phyloP scores from a whole-genome alignment of 2,113 vertebrate species.

The Illadopsis cleaveri region DNA sequence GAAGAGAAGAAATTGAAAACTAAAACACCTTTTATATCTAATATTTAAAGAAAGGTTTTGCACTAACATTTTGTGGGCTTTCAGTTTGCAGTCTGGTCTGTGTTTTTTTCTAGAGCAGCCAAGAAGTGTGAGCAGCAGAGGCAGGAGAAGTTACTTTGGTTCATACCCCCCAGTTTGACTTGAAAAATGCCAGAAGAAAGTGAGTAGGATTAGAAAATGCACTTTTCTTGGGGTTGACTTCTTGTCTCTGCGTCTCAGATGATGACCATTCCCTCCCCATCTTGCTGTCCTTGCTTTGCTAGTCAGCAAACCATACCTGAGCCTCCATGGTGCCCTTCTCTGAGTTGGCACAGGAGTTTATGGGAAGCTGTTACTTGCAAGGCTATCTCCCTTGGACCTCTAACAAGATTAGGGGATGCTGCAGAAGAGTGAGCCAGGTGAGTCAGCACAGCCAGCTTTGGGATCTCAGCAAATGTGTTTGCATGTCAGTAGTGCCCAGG shows the following conservation, averaged over 20 bases:
- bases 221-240: neutral
- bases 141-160: neutral
- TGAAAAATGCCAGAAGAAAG: neutral
- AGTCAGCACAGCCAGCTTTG: neutral
- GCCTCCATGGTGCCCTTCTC: neutral
- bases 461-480: neutral
- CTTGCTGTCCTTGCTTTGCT: neutral
- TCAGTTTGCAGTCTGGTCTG: neutral
- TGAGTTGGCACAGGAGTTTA: neutral
- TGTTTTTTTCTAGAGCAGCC: neutral
- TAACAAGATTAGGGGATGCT: neutral
- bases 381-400: neutral
- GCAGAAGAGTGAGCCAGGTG: neutral
- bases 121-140: neutral
- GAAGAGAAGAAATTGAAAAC: neutral
- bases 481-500: neutral
- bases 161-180: neutral
- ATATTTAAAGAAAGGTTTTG: neutral
- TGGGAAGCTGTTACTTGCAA: neutral
- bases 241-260: neutral
- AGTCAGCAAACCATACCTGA: neutral
- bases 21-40: neutral
- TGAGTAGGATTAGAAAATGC: neutral
- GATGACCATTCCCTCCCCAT: neutral
- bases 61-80: neutral